Conservation (phyloP, 1,140 invertebrate species). For the Euura lappo region DNA sequence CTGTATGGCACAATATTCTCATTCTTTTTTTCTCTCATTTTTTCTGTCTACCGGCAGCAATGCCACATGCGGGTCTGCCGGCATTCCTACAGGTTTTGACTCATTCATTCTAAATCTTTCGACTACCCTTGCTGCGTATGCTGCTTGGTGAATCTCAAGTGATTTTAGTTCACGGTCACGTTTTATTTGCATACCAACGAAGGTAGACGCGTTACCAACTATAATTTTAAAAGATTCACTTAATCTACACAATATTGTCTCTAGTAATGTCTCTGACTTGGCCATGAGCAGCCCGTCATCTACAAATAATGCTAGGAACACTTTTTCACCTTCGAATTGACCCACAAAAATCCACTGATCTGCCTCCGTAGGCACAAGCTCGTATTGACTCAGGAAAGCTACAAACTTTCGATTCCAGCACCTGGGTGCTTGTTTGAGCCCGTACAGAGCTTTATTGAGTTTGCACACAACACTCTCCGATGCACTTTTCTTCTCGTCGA, state of each 20-base stretch:
- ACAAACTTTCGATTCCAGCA: conserved; percentile 23
- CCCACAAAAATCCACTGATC: conserved; percentile 22
- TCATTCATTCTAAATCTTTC: not conserved
- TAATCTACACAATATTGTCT: conserved; percentile 2
- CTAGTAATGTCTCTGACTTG: not conserved
- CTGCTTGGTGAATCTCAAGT: not conserved
- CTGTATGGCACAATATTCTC: not conserved
- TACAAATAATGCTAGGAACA: conserved; percentile 12
- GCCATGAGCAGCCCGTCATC: conserved; percentile 5
- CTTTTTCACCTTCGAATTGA: not conserved
- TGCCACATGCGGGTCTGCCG: not conserved
- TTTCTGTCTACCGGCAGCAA: not conserved
- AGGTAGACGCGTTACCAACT: not conserved
- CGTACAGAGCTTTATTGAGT: not conserved
- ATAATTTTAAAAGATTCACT: conserved; percentile 13
- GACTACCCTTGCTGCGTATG: not conserved
- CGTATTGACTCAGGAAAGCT: conserved; percentile 14
- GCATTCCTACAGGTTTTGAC: too few species aligned
- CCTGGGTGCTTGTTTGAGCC: not conserved
- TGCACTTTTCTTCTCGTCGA: not conserved
- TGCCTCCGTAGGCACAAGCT: not conserved
- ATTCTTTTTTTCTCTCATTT: not conserved
- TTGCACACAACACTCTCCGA: not conserved
- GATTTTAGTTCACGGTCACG: not conserved
- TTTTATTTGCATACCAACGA: conserved; percentile 4